phyloP scores from a whole-genome alignment of 2,113 vertebrate genomes.

The Python bivittatus region DNA sequence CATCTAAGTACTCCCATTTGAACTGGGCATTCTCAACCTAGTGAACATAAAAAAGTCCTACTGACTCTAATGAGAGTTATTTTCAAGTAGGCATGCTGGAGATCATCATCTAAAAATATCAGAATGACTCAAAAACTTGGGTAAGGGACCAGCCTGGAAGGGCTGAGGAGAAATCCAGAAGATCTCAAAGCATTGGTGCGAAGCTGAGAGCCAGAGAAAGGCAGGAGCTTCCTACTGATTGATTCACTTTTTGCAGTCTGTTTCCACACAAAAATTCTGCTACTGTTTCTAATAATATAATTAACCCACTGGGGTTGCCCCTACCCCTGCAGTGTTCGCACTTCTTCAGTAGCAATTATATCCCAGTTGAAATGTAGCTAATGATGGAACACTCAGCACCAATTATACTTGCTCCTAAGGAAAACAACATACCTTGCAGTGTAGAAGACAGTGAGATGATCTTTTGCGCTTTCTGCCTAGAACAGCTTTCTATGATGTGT shows the following conservation, averaged over 20 bases:
- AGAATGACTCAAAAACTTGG: neutral
- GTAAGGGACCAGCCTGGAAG: neutral
- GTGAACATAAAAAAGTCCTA: neutral
- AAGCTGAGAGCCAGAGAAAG: neutral
- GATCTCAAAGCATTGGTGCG: neutral
- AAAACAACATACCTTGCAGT: constrained; percentile 27
- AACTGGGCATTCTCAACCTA: neutral
- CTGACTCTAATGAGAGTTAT: neutral
- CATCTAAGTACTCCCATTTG: neutral
- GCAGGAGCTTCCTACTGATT: neutral
- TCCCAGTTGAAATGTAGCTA: constrained; percentile 27
- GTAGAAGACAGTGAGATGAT: neutral
- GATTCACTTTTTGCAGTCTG: neutral
- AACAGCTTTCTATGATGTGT: neutral
- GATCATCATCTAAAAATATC: neutral
- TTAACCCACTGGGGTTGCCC: constrained; percentile 29
- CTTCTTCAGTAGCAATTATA: constrained; percentile 25
- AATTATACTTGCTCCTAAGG: constrained; percentile 24
- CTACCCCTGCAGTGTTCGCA: constrained; percentile 9
- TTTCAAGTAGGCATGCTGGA: neutral
- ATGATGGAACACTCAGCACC: constrained; percentile 16
- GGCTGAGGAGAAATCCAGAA: neutral
- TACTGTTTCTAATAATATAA: constrained; percentile 21
- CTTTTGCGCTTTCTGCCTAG: neutral
- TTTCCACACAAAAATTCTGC: constrained; percentile 1